Conservation (phyloP, 2,888 invertebrate species). For the Hypomecis atomaria region DNA sequence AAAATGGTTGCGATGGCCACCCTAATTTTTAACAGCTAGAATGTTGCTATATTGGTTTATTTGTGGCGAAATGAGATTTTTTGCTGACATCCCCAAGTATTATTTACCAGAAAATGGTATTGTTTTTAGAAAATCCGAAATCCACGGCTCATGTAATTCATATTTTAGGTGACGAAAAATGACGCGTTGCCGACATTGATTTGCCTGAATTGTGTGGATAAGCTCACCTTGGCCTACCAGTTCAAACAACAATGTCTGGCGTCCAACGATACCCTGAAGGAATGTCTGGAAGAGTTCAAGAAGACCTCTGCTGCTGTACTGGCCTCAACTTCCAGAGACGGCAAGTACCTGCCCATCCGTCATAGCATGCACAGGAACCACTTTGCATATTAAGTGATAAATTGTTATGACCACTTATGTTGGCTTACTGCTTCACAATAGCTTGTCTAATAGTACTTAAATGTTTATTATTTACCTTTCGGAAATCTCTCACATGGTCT, state of each 20-base stretch:
- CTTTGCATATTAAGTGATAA: not conserved
- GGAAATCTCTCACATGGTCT: no score
- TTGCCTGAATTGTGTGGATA: conserved; percentile 79
- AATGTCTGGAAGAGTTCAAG: conserved; percentile 78
- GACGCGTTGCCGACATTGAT: conserved; percentile 80
- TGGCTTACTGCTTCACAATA: no score
- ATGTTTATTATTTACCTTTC: no score
- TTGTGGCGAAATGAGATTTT: conserved; percentile 70
- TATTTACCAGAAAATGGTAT: conserved; percentile 43
- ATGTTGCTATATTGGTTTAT: conserved; percentile 81
- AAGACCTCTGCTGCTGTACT: conserved; percentile 70
- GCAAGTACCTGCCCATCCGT: conserved; percentile 45
- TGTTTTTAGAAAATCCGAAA: conserved; percentile 32
- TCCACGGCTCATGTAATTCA: not conserved
- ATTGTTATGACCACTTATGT: no score
- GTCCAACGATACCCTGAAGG: conserved; percentile 78
- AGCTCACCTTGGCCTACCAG: conserved; percentile 76
- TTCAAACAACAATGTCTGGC: conserved; percentile 80
- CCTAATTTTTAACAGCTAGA: conserved; percentile 78
- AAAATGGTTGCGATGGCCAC: conserved; percentile 85
- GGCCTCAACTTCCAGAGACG: conserved; percentile 57
- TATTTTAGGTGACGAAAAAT: conserved; percentile 73
- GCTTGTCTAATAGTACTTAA: no score
- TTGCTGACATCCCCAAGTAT: conserved; percentile 76
- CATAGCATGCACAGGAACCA: no score